Evolutionary conservation across 2,888 invertebrate genomes (phyloP), one percentile per base, ranked within the genome.

Genomic region (Drosophila diplacantha): DNA sequence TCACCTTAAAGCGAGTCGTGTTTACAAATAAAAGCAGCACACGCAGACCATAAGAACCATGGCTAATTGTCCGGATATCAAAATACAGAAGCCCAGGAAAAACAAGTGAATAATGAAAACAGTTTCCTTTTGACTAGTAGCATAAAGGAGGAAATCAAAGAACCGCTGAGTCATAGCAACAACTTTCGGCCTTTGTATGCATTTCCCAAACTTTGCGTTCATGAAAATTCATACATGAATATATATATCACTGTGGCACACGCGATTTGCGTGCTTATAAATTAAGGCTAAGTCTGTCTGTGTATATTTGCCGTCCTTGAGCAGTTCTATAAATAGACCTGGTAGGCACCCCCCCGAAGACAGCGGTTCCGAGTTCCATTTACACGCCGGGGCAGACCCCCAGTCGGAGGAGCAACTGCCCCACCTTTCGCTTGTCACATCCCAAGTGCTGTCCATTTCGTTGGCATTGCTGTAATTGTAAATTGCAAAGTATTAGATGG

Each of bases 181-280:
- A 53, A 35, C 41, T 39, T 44, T 51, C 49, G 20, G 34, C 46
- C 47, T 50, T 37, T 61, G 51, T 51, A 59, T 78, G 69, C 66
- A 74, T 26, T 47, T 26, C 44, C 35, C 71, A 56, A 61, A 52
- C 35, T 37, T 55, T 55, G 35, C 12, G 37, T 44, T 58, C 44
- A 58, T 59, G 58, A 44, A 37, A 44, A 59, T 58, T 59, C 44
- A 53, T 65, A 43, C 18, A 43, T 12, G 37, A 18, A 24, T n/a
- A 22, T 35, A 37, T 50, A 24, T 57, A 51, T 56, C 32, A 22
- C 32, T 44, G 37, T 52, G 59, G 24, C 47, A 55, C 69, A 75
- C 70, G 76, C 74, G 71, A 72, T 72, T 73, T 68, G 67, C 62
- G 68, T 73, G 75, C 55, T 66, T 73, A 69, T 73, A 69, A 73